A percentile compares a stretch with the other conserved stretches of the same genome.
Conservation (phyloP, 2,888 invertebrate genomes). For the Melanophora roralis region DNA sequence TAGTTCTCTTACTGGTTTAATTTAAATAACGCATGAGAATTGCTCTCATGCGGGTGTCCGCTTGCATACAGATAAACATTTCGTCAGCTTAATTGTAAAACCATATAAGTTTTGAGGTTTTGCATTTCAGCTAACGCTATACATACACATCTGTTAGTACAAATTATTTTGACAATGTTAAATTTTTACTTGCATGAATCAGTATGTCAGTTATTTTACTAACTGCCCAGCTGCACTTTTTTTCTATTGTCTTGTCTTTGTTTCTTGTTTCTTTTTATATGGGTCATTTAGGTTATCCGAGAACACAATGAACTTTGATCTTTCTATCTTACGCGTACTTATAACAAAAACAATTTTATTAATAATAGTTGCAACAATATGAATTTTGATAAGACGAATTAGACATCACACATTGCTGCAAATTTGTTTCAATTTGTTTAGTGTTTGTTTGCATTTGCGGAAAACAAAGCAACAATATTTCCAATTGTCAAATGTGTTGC, state of each 20-base stretch:
- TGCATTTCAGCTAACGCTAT: too few species aligned
- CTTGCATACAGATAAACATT: too few species aligned
- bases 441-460: background rate
- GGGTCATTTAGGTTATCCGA: constrained; percentile 44
- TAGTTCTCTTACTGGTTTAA: too few species aligned
- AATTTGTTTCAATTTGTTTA: background rate
- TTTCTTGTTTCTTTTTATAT: constrained; percentile 33
- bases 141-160: too few species aligned
- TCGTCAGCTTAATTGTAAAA: too few species aligned
- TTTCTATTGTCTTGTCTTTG: constrained; percentile 40
- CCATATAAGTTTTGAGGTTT: too few species aligned
- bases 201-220: background rate
- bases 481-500: too few species aligned
- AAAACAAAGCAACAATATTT: background rate
- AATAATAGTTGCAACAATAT: background rate
- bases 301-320: constrained; percentile 52
- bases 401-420: constrained; percentile 37
- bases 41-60: too few species aligned
- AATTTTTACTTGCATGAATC: background rate
- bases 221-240: constrained; percentile 42
- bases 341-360: constrained; percentile 3
- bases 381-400: background rate
- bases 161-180: too few species aligned
- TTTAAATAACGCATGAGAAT: too few species aligned
- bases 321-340: background rate